A percentile compares a stretch with the other conserved stretches of the same genome.
These are phyloP conservation scores for Peromyscus eremicus DNA, from an alignment of 2,797 vertebrate species.

Conservation along the genomic window DNA sequence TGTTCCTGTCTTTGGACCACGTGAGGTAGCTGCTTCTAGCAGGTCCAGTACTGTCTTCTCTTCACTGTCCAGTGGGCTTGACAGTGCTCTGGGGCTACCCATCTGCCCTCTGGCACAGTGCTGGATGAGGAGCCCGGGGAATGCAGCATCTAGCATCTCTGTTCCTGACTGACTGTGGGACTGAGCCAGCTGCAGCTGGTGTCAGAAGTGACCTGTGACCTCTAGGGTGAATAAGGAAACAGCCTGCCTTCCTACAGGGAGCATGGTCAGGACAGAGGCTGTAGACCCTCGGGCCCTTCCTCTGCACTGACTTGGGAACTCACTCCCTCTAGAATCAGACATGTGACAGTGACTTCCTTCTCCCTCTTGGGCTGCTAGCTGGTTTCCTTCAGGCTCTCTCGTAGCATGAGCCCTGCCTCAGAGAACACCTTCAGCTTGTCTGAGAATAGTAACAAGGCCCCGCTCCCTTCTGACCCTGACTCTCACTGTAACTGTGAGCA, in stretches of 20 bases:
- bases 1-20: neutral
- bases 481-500: neutral
- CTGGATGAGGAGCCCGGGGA: neutral
- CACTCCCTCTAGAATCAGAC: neutral
- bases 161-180: neutral
- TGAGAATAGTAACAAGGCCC: neutral
- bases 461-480: neutral
- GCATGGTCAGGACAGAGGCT: neutral
- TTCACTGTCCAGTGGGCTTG: neutral
- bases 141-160: neutral
- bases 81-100: neutral
- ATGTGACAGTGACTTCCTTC: no score
- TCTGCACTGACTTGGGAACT: neutral
- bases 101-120: neutral
- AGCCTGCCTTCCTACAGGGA: neutral
- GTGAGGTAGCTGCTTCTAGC: neutral
- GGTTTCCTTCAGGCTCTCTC: neutral
- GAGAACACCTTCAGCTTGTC: neutral
- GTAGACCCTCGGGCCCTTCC: fast-evolving
- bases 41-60: neutral
- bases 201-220: neutral
- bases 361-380: neutral
- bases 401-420: neutral
- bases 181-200: neutral
- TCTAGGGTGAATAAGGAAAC: neutral